A percentile compares a stretch with the other conserved stretches of the same genome.
phyloP scores from a whole-genome alignment of 2,797 vertebrate genomes.

The Dermochelys coriacea region DNA sequence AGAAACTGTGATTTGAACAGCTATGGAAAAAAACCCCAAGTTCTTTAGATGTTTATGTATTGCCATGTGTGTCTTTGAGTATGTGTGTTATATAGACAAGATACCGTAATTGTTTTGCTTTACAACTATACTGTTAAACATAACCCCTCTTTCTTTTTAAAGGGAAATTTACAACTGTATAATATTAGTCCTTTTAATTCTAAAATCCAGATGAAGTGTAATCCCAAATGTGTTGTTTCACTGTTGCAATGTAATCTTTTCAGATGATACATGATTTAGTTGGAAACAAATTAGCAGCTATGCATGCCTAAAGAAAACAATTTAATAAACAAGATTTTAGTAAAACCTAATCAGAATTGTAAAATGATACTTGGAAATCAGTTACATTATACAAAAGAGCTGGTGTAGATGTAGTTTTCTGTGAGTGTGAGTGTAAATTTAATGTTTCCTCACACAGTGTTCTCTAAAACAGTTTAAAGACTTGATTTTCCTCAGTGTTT shows the following conservation, averaged over 20 bases:
- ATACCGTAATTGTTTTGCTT: neutral
- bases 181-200: slow-evolving; percentile 71
- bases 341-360: slow-evolving; percentile 79
- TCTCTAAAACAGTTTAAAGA: slow-evolving; percentile 1
- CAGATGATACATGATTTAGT: slow-evolving; percentile 77
- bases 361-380: slow-evolving; percentile 71
- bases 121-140: slow-evolving; percentile 2
- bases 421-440: slow-evolving; percentile 30
- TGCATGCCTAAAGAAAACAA: slow-evolving; percentile 80
- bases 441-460: slow-evolving; percentile 44
- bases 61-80: neutral
- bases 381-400: slow-evolving; percentile 64
- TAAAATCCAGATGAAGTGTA: slow-evolving; percentile 69
- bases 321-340: slow-evolving; percentile 81
- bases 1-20: neutral
- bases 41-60: neutral
- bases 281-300: slow-evolving; percentile 81
- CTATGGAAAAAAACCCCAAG: neutral
- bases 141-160: slow-evolving; percentile 28
- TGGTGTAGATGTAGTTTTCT: slow-evolving; percentile 42
- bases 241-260: slow-evolving; percentile 71
- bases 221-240: slow-evolving; percentile 68
- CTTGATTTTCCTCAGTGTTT: slow-evolving; percentile 16
- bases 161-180: slow-evolving; percentile 54
- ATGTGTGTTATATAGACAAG: neutral